These are phyloP conservation scores for Cygnus olor DNA, from an alignment of 2,797 vertebrate species.

Conservation along the genomic window DNA sequence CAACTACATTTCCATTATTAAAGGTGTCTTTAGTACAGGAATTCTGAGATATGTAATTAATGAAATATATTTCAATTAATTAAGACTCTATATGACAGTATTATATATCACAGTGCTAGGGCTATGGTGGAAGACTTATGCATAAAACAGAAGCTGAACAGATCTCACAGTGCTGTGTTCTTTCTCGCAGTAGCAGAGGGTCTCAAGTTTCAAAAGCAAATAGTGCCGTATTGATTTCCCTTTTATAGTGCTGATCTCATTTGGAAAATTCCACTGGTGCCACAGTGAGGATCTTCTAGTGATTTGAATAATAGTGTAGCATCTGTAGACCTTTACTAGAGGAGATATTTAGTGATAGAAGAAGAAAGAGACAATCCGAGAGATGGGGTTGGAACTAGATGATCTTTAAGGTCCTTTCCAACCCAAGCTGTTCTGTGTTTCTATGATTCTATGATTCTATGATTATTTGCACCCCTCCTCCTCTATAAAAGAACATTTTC, in stretches of 20 bases:
- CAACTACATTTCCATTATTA: neutral
- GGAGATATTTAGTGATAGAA: neutral
- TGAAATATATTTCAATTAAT: neutral
- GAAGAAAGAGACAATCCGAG: neutral
- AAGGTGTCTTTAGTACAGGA: neutral
- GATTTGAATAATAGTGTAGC: neutral
- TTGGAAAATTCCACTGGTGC: neutral
- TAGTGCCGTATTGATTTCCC: neutral
- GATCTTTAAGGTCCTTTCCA: too few species aligned
- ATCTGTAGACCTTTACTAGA: neutral
- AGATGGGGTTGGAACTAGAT: neutral
- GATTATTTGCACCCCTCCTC: neutral
- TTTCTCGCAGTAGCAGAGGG: neutral
- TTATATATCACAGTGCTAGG: neutral
- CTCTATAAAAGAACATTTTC: neutral
- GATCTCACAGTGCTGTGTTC: neutral
- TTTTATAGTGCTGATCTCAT: neutral
- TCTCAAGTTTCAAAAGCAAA: neutral
- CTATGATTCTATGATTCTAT: too few species aligned
- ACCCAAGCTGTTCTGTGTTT: too few species aligned
- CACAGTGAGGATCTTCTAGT: neutral
- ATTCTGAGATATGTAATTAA: neutral
- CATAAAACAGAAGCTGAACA: neutral
- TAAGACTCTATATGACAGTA: neutral
- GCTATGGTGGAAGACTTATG: neutral